Evolutionary conservation across 2,888 invertebrate species (phyloP).

Genomic region (Epistrophella euchroma): DNA sequence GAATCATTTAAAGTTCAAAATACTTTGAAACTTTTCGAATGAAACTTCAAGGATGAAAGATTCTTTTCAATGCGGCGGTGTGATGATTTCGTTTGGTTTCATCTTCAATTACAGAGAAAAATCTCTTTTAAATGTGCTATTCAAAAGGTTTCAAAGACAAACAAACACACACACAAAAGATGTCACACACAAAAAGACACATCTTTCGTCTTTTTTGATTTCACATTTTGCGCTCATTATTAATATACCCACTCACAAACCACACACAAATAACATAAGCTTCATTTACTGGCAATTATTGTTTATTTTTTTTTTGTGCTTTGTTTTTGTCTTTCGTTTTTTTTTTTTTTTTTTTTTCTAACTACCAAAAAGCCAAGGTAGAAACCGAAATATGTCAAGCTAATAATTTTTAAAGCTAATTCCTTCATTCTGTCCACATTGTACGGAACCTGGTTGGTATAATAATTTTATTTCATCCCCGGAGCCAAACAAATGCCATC

Average conservation of each 20-base stretch:
- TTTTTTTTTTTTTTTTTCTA: background rate
- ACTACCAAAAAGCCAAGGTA: constrained; percentile 4
- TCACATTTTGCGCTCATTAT: background rate
- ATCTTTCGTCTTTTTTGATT: background rate
- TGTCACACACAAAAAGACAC: background rate
- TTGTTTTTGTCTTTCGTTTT: background rate
- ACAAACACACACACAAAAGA: too few relatives aligned
- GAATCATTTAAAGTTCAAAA: background rate
- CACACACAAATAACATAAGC: constrained; percentile 1
- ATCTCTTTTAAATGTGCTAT: background rate
- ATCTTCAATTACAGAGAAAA: constrained; percentile 7
- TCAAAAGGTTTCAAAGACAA: constrained; percentile 14
- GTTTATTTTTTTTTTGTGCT: background rate
- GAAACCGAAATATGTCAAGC: background rate
- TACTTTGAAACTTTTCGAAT: background rate
- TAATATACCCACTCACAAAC: background rate
- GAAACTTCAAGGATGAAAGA: constrained; percentile 8
- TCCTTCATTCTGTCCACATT: constrained; percentile 23
- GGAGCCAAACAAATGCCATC: constrained; percentile 21
- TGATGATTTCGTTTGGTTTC: background rate
- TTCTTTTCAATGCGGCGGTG: background rate
- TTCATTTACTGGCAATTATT: constrained; percentile 15
- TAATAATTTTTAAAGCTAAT: constrained; percentile 26
- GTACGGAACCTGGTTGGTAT: background rate
- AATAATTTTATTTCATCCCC: constrained; percentile 16